These are phyloP conservation scores for Ficedula albicollis DNA, from an alignment of 2,797 vertebrate species.

Conservation along the genomic window DNA sequence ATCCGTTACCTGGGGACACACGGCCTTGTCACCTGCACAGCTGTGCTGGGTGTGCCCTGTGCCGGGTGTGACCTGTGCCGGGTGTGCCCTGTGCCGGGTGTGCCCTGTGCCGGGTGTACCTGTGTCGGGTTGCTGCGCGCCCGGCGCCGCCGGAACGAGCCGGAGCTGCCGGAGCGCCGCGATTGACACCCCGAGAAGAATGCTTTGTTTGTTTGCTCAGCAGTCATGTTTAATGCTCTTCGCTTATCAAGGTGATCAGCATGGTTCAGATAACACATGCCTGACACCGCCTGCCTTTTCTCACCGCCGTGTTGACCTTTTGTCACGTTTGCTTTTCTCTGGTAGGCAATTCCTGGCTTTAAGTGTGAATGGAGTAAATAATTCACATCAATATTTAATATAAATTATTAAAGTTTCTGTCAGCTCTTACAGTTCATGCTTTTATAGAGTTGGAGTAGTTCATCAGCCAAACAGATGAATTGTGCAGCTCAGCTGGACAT, in stretches of 20 bases:
- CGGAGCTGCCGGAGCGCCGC: background rate
- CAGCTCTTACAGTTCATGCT: slow-evolving; percentile 55
- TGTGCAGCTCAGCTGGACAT: slow-evolving; percentile 63
- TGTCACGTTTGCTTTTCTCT: slow-evolving; percentile 68
- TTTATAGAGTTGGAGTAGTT: slow-evolving; percentile 71
- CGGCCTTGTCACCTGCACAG: rapidly evolving
- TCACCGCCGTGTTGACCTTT: slow-evolving; percentile 73
- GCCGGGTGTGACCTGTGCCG: no score
- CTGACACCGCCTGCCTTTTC: slow-evolving; percentile 66
- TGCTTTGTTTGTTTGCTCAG: slow-evolving; percentile 78
- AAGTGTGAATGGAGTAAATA: slow-evolving; percentile 76
- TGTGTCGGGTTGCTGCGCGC: no score
- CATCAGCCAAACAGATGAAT: slow-evolving; percentile 65
- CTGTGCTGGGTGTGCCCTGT: no score
- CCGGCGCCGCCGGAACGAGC: no score
- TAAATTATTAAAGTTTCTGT: slow-evolving; percentile 75
- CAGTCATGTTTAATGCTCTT: slow-evolving; percentile 75
- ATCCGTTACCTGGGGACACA: no score
- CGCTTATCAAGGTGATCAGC: slow-evolving; percentile 79
- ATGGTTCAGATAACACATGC: slow-evolving; percentile 71
- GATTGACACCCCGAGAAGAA: slow-evolving; percentile 72
- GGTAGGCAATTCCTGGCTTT: slow-evolving; percentile 66
- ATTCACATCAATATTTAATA: slow-evolving; percentile 75
- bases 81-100: background rate
- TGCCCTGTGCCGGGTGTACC: no score